These are phyloP conservation scores for Busseola fusca DNA, from an alignment of 2,888 invertebrate genomes.

Conservation along the genomic window DNA sequence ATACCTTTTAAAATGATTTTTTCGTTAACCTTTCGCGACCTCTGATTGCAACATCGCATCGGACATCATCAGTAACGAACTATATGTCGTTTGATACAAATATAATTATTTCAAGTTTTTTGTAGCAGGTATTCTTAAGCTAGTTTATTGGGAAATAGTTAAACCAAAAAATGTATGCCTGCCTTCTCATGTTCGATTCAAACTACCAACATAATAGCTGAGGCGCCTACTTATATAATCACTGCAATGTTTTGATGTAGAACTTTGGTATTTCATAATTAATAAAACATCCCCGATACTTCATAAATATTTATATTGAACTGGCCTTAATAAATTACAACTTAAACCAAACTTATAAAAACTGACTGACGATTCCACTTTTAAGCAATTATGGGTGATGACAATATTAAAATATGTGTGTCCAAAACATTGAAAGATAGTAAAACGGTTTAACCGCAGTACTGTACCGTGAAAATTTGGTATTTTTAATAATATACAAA, in stretches of 20 bases:
- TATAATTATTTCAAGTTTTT: background rate
- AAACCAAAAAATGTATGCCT: background rate
- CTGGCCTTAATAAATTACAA: slow-evolving; percentile 84
- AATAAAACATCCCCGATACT: slow-evolving; percentile 62
- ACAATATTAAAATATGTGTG: slow-evolving; percentile 43
- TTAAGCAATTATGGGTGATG: slow-evolving; percentile 48
- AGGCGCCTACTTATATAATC: slow-evolving; percentile 2
- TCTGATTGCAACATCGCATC: background rate
- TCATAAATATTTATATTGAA: slow-evolving; percentile 82
- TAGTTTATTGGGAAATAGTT: background rate
- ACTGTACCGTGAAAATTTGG: slow-evolving; percentile 60
- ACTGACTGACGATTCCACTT: slow-evolving; percentile 71
- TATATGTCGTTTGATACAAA: background rate
- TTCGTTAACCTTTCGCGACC: background rate
- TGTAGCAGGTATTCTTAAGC: background rate
- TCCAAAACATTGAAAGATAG: slow-evolving; percentile 44
- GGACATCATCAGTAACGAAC: background rate
- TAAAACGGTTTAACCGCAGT: slow-evolving; percentile 74
- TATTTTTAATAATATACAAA: slow-evolving; percentile 52
- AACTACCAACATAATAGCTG: background rate
- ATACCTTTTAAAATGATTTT: background rate
- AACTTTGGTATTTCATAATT: background rate
- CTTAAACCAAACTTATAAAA: slow-evolving; percentile 73
- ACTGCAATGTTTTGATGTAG: background rate
- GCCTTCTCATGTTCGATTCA: background rate